Evolutionary conservation across 2,888 invertebrate species (phyloP).

Genomic region (Parapristionchus giblindavisi): DNA sequence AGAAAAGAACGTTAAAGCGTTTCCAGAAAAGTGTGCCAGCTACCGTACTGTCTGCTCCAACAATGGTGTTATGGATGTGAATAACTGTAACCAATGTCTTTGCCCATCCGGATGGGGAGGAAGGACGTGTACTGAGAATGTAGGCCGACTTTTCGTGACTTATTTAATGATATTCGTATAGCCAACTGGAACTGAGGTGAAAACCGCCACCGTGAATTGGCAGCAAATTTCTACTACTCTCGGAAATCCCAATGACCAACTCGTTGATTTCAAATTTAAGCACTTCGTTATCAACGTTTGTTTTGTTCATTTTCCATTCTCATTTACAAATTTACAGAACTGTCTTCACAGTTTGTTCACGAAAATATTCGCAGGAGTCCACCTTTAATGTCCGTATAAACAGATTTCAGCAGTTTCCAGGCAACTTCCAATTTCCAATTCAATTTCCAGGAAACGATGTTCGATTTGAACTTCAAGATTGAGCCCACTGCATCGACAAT

Average conservation of each 20-base stretch:
- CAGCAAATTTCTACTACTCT: slow-evolving; percentile 12
- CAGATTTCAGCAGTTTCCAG: too few species aligned
- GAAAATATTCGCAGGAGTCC: too few species aligned
- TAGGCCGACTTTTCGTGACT: background rate
- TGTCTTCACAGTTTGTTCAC: too few species aligned
- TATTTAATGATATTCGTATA: too few species aligned
- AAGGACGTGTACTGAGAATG: slow-evolving; percentile 13
- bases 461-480: too few species aligned
- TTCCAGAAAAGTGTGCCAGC: slow-evolving; percentile 19
- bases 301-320: too few species aligned
- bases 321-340: too few species aligned
- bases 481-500: too few species aligned
- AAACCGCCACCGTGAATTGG: slow-evolving; percentile 22
- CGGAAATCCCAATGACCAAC: slow-evolving; percentile 30
- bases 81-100: slow-evolving; percentile 32
- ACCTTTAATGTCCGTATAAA: too few species aligned
- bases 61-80: slow-evolving; percentile 33
- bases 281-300: slow-evolving; percentile 33
- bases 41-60: slow-evolving; percentile 18
- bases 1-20: too few species aligned
- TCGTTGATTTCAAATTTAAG: slow-evolving; percentile 29
- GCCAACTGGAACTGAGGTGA: slow-evolving; percentile 12
- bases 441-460: too few species aligned
- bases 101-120: slow-evolving; percentile 36
- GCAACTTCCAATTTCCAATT: too few species aligned